These are phyloP conservation scores for Arctopsyche grandis DNA, from an alignment of 1,140 invertebrate species.

Conservation along the genomic window DNA sequence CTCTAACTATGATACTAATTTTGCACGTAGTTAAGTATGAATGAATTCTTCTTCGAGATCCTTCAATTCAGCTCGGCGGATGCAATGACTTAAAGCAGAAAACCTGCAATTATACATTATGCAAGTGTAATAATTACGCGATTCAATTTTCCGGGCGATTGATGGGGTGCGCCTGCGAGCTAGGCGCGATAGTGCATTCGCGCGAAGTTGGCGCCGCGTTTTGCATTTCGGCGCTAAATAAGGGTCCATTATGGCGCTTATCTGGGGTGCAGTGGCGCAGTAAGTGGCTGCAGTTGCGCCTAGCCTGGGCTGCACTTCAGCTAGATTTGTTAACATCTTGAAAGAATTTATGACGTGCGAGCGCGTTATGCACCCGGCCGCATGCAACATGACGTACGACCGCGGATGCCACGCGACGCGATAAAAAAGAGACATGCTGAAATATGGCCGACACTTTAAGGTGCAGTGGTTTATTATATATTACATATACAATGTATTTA, in stretches of 20 bases:
- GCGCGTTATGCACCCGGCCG: slow-evolving; percentile 6
- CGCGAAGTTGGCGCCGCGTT: neutral
- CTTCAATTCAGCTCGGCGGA: too few relatives aligned
- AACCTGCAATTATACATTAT: too few relatives aligned
- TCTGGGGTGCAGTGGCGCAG: neutral
- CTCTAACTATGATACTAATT: too few relatives aligned
- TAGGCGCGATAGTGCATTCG: neutral
- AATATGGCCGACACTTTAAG: neutral
- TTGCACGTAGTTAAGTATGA: too few relatives aligned
- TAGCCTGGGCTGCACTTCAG: neutral
- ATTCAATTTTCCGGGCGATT: too few relatives aligned
- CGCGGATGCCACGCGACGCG: too few relatives aligned
- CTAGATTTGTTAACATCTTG: slow-evolving; percentile 46
- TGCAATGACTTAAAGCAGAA: too few relatives aligned
- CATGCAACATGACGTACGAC: slow-evolving; percentile 9
- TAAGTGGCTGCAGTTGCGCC: neutral
- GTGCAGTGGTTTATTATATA: neutral
- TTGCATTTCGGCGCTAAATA: slow-evolving; percentile 22
- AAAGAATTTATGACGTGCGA: slow-evolving; percentile 42
- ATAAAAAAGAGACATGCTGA: too few relatives aligned
- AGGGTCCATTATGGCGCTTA: slow-evolving; percentile 17
- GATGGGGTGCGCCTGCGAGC: neutral
- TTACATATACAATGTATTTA: neutral
- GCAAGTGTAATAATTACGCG: too few relatives aligned
- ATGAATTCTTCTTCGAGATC: too few relatives aligned